phyloP scores from a whole-genome alignment of 2,113 vertebrate species.

The Emydura subglobosa region DNA sequence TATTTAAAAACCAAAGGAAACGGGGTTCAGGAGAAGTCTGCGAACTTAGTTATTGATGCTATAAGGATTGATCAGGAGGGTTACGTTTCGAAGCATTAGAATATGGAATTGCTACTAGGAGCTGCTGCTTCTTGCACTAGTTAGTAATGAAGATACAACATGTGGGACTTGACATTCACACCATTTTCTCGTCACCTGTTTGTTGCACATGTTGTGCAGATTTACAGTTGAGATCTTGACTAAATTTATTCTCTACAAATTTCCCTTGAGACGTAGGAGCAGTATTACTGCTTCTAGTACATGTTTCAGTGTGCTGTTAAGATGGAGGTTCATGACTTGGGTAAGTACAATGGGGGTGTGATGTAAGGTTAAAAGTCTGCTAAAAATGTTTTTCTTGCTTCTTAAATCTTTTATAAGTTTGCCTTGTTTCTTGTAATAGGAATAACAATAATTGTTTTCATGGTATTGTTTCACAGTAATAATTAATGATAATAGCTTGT shows the following conservation, averaged over 20 bases:
- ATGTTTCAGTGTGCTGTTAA: slow-evolving; percentile 83
- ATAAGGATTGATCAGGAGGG: slow-evolving; percentile 42
- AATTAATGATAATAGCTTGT: slow-evolving; percentile 61
- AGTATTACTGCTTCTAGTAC: slow-evolving; percentile 82
- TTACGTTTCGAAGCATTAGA: slow-evolving; percentile 28
- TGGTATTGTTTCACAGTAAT: slow-evolving; percentile 66
- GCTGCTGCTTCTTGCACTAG: slow-evolving; percentile 42
- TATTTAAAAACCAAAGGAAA: slow-evolving; percentile 5
- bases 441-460: slow-evolving; percentile 64
- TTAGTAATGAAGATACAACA: slow-evolving; percentile 55
- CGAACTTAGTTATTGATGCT: slow-evolving; percentile 29
- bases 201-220: slow-evolving; percentile 76
- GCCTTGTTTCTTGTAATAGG: slow-evolving; percentile 62
- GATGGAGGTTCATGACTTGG: slow-evolving; percentile 82
- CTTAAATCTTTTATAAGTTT: slow-evolving; percentile 60
- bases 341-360: slow-evolving; percentile 82
- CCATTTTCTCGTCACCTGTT: slow-evolving; percentile 74
- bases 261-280: slow-evolving; percentile 84
- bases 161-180: slow-evolving; percentile 59
- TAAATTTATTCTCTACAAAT: slow-evolving; percentile 83
- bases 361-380: slow-evolving; percentile 76
- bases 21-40: slow-evolving; percentile 17
- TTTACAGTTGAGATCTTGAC: slow-evolving; percentile 78
- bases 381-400: slow-evolving; percentile 57
- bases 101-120: slow-evolving; percentile 32